Evolutionary conservation across 2,888 invertebrate species (phyloP).

Genomic region (Ectemnius continuus): DNA sequence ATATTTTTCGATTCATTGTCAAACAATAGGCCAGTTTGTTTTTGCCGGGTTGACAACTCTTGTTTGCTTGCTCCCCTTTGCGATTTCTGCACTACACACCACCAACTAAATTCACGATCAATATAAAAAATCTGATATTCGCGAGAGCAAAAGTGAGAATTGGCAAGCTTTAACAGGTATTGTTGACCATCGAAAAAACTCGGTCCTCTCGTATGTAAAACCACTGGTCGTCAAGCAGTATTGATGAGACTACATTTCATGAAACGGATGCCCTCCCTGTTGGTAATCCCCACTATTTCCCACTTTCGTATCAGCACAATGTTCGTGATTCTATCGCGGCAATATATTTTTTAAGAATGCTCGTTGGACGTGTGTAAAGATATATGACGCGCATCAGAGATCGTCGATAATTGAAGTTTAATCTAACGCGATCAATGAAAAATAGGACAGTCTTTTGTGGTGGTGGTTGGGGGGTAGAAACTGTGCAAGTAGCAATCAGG

Average conservation of each 20-base stretch:
- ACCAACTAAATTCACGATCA: too few relatives aligned
- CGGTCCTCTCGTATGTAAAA: too few relatives aligned
- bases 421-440: neutral
- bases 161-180: too few relatives aligned
- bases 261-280: constrained; percentile 34
- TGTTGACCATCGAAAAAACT: too few relatives aligned
- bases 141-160: too few relatives aligned
- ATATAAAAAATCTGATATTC: too few relatives aligned
- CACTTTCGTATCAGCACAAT: constrained; percentile 8
- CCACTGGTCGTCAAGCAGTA: constrained; percentile 25
- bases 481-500: neutral
- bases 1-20: too few relatives aligned
- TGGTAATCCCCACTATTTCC: constrained; percentile 51
- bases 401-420: neutral
- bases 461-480: too few relatives aligned
- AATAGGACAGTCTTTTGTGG: neutral
- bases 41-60: too few relatives aligned
- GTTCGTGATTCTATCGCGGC: neutral
- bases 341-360: constrained; percentile 9
- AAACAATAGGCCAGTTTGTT: too few relatives aligned
- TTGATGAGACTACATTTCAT: constrained; percentile 50
- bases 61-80: too few relatives aligned
- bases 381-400: neutral
- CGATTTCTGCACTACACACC: too few relatives aligned
- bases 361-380: neutral